Conservation (phyloP, 2,888 invertebrate genomes). For the Drosophila dives region DNA sequence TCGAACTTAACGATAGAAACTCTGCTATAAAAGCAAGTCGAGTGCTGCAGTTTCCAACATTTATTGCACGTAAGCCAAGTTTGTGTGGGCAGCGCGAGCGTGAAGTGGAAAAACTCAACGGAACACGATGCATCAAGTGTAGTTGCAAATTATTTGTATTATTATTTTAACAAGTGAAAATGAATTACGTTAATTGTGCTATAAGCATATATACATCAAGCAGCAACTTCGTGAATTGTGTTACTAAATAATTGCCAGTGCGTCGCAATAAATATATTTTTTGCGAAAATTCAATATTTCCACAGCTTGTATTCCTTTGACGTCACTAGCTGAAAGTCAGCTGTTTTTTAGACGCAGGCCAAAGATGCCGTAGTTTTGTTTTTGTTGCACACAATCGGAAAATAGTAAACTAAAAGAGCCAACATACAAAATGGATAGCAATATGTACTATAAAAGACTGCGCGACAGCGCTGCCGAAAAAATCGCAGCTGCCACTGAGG, state of each 20-base stretch:
- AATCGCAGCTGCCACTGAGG: conserved; percentile 21
- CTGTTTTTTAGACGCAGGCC: conserved; percentile 40
- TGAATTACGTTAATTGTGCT: conserved; percentile 42
- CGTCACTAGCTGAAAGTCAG: conserved; percentile 59
- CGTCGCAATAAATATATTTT: conserved; percentile 16
- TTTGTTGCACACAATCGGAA: conserved; percentile 12
- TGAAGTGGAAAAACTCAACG: conserved; percentile 18
- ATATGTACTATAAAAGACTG: conserved; percentile 73
- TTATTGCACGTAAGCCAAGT: conserved; percentile 16
- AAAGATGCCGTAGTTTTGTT: conserved; percentile 31
- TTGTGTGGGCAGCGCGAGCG: conserved; percentile 3
- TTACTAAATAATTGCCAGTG: conserved; percentile 40
- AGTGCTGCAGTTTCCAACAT: conserved; percentile 29
- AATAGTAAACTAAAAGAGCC: background rate
- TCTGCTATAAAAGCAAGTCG: conserved; percentile 26
- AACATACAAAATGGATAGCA: conserved; percentile 70
- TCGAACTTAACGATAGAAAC: conserved; percentile 11
- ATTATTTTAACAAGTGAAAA: conserved; percentile 35
- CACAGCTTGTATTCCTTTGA: conserved; percentile 51
- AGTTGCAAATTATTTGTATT: conserved; percentile 2
- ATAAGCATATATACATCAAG: conserved; percentile 40
- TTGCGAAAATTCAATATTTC: conserved; percentile 67
- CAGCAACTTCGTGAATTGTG: conserved; percentile 40
- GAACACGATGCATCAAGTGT: conserved; percentile 12
- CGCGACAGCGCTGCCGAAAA: conserved; percentile 40